Evolutionary conservation across 2,888 invertebrate genomes (phyloP).

Genomic region (Drosophila vallismaia): DNA sequence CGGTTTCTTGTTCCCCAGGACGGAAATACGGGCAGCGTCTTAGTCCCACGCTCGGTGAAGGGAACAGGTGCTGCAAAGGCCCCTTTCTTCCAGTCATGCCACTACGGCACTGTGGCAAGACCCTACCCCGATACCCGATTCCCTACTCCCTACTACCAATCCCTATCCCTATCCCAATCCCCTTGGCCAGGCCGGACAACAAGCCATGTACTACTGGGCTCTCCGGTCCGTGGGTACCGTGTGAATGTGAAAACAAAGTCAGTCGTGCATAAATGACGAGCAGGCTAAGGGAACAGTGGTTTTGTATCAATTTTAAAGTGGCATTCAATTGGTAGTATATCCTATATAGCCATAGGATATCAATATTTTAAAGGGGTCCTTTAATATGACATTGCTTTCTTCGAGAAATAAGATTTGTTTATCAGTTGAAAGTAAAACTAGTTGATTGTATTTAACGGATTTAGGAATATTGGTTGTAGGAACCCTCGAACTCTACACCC

Average conservation of each 20-base stretch:
- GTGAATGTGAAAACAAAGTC: constrained; percentile 79
- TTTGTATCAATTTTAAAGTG: background rate
- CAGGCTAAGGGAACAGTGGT: constrained; percentile 68
- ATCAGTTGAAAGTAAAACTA: no score
- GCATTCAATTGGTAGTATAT: no score
- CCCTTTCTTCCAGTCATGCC: constrained; percentile 42
- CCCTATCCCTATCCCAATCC: constrained; percentile 25
- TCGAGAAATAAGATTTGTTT: no score
- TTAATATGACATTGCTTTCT: no score
- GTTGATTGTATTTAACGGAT: no score
- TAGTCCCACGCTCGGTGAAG: constrained; percentile 58
- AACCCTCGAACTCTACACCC: no score
- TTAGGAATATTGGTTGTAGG: no score
- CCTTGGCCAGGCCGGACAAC: constrained; percentile 63
- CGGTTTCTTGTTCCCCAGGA: constrained; percentile 51
- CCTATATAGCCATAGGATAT: background rate
- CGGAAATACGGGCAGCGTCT: constrained; percentile 72
- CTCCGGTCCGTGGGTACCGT: constrained; percentile 69
- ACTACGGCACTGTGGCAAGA: constrained; percentile 66
- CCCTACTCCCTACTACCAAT: background rate
- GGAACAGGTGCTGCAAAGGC: constrained; percentile 65
- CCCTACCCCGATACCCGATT: background rate
- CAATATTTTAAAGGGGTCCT: no score
- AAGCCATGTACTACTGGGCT: constrained; percentile 64
- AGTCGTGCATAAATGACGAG: constrained; percentile 80